A percentile compares a stretch with the other conserved stretches of the same genome.
Evolutionary conservation across 1,140 invertebrate genomes (phyloP).

Genomic region (Sesamia nonagrioides): DNA sequence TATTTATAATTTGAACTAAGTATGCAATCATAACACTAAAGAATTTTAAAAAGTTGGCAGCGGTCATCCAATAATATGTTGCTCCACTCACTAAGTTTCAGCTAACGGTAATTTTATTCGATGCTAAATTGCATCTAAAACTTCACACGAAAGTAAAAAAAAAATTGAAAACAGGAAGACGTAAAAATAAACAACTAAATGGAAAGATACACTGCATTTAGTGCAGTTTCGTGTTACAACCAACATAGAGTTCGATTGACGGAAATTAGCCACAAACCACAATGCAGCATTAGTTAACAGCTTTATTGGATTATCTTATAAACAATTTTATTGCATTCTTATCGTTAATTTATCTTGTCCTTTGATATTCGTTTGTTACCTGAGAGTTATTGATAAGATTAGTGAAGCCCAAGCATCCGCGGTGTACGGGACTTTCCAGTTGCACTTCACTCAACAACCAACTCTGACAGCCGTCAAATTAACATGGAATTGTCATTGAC

Average conservation of each 20-base stretch:
- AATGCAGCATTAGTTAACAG: neutral
- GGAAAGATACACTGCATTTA: slow-evolving; percentile 42
- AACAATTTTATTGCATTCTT: slow-evolving; percentile 34
- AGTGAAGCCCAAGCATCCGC: slow-evolving; percentile 3
- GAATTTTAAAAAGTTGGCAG: neutral
- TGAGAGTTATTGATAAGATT: slow-evolving; percentile 29
- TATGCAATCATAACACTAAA: no score
- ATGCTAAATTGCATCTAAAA: slow-evolving; percentile 6
- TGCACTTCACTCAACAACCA: slow-evolving; percentile 32
- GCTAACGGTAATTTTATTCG: neutral
- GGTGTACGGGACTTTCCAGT: slow-evolving; percentile 36
- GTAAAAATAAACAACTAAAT: slow-evolving; percentile 36
- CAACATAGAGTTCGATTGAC: slow-evolving; percentile 20
- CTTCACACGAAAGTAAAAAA: slow-evolving; percentile 11
- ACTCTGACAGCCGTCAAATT: slow-evolving; percentile 76
- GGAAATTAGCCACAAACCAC: slow-evolving; percentile 39
- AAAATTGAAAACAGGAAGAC: slow-evolving; percentile 45
- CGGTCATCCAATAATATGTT: neutral
- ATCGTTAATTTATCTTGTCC: slow-evolving; percentile 39
- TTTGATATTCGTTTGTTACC: slow-evolving; percentile 18
- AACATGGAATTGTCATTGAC: slow-evolving; percentile 73
- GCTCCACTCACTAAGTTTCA: neutral
- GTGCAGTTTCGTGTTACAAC: slow-evolving; percentile 48
- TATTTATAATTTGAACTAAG: no score
- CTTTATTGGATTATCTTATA: slow-evolving; percentile 15